A percentile compares a stretch with the other conserved stretches of the same genome.
phyloP scores from a whole-genome alignment of 2,113 vertebrate genomes.

The Syngnathoides biaculeatus region DNA sequence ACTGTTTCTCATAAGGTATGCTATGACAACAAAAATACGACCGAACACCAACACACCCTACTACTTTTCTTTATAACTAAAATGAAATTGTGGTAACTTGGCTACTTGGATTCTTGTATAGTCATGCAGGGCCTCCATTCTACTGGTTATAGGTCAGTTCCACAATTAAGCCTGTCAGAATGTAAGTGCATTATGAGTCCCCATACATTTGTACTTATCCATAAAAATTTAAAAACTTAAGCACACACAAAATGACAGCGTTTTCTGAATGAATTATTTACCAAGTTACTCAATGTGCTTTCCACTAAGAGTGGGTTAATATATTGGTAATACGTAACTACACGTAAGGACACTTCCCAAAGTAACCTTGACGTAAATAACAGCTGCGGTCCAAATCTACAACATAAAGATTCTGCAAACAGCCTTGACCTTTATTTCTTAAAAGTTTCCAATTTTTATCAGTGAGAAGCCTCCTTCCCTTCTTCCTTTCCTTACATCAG shows the following conservation, averaged over 20 bases:
- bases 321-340: not conserved
- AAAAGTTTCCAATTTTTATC: slow-evolving; percentile 56
- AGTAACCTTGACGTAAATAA: slow-evolving; percentile 9
- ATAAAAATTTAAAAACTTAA: not conserved
- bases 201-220: not conserved
- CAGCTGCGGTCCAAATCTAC: slow-evolving; percentile 17
- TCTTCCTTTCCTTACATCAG: slow-evolving; percentile 10
- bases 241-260: not conserved
- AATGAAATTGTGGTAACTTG: slow-evolving; percentile 31
- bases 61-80: not conserved
- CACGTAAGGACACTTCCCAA: slow-evolving; percentile 10
- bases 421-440: slow-evolving; percentile 19
- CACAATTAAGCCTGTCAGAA: not conserved
- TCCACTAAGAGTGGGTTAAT: not conserved
- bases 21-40: not conserved
- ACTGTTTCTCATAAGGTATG: not conserved
- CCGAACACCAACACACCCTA: not conserved
- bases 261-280: not conserved
- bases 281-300: not conserved
- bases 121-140: slow-evolving; percentile 8
- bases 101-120: slow-evolving; percentile 20
- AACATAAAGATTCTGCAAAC: slow-evolving; percentile 1
- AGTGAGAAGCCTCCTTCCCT: slow-evolving; percentile 23
- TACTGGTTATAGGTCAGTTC: slow-evolving; percentile 30
- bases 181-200: slow-evolving; percentile 1